Evolutionary conservation across 1,140 invertebrate genomes (phyloP), one percentile per base, ranked within the genome.

Genomic region (Manduca sexta): DNA sequence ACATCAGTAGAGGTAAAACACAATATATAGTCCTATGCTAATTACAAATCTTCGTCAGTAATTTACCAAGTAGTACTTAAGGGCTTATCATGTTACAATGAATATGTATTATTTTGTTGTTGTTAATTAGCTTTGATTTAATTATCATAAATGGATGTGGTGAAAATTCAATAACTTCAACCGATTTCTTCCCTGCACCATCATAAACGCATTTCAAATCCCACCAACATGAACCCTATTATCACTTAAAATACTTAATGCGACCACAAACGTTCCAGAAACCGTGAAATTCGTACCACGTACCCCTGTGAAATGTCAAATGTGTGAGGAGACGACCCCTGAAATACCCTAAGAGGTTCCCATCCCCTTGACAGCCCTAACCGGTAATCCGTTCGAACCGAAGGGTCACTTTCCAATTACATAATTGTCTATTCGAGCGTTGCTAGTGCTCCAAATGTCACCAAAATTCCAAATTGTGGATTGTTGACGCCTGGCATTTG

Each of bases 331-430:
- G 43, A 40, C n/a, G 51, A 52, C 38, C 51, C 41, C 42, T 43
- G 17, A 49, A 43, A 45, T 52, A 40, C 50, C 33, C 16, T 45
- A 35, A 35, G 43, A 35, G 43, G 30, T 30, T 18, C 29, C 43
- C 29, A n/a, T n/a, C 47, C 52, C 56, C 63, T 58, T 62, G 58
- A 55, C 63, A 71, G 64, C 48, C 49, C 57, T 68, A 60, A 61
- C 57, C 64, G 57, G 62, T 68, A 72, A 72, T 72, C 65, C 65
- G 63, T 62, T 68, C 60, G 64, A 71, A 57, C 53, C 60, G 48
- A 60, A 60, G 68, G 68, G 69, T 72, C 69, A 69, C 55, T 72
- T 61, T 56, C 57, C 63, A 72, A 72, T 72, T 72, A 72, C 60
- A 66, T 69, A 69, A 66, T 69, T 63, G 56, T 64, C 58, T 56